Conservation (phyloP, 2,113 vertebrate species). For the Tetrax tetrax region DNA sequence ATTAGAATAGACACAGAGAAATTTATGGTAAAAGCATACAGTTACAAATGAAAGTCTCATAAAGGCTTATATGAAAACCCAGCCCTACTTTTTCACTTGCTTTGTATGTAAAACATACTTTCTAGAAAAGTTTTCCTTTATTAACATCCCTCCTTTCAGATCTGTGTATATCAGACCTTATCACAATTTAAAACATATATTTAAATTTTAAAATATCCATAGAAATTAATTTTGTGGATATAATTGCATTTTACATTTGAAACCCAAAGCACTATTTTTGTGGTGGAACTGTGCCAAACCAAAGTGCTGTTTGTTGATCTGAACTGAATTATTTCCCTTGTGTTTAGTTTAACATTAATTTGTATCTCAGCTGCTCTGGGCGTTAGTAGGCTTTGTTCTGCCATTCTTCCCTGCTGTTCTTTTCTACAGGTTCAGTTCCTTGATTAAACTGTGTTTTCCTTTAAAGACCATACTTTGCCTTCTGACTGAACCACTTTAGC, state of each 20-base stretch:
- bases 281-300: neutral
- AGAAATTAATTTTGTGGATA: neutral
- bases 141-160: neutral
- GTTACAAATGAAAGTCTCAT: neutral
- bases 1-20: neutral
- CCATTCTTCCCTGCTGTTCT: neutral
- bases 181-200: neutral
- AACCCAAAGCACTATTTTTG: neutral
- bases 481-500: neutral
- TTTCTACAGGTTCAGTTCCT: neutral
- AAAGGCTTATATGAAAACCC: neutral
- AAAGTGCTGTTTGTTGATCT: neutral
- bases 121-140: neutral
- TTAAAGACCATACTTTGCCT: fast-evolving
- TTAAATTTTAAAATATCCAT: neutral
- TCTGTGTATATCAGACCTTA: neutral
- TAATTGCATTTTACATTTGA: neutral
- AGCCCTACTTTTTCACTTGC: neutral
- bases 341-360: neutral
- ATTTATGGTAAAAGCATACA: neutral
- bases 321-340: neutral
- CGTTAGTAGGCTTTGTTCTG: neutral
- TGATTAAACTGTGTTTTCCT: conserved; percentile 16
- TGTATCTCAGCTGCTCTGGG: neutral
- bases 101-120: neutral